Percentiles rank a stretch among this genome's conserved stretches.
Evolutionary conservation across 1,140 invertebrate species (phyloP).

Genomic region (Calephelis nemesis): DNA sequence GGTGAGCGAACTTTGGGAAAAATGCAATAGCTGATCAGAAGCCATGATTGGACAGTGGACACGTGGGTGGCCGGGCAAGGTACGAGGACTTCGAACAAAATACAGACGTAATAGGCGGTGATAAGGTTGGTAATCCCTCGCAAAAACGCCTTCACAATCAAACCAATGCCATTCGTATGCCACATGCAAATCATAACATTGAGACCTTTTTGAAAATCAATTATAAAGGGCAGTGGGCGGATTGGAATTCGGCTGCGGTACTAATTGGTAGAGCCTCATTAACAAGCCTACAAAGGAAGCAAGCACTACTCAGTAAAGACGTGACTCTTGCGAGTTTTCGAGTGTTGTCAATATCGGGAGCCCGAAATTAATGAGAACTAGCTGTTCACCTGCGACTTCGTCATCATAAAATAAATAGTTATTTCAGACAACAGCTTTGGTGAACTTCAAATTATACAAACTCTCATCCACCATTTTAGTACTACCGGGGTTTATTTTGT

Average conservation of each 20-base stretch:
- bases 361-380: too few species aligned
- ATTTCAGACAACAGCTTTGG: too few species aligned
- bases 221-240: conserved; percentile 43
- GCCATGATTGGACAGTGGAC: conserved; percentile 21
- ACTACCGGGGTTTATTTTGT: too few species aligned
- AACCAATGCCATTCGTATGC: conserved; percentile 39
- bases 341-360: background rate
- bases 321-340: background rate
- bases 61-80: conserved; percentile 32
- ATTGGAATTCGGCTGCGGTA: conserved; percentile 40
- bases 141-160: background rate
- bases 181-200: conserved; percentile 55
- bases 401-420: too few species aligned
- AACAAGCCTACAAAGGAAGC: conserved; percentile 1
- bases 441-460: too few species aligned
- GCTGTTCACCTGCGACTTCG: too few species aligned
- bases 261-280: conserved; percentile 19
- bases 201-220: conserved; percentile 52
- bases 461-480: too few species aligned
- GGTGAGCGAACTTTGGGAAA: conserved; percentile 19
- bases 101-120: background rate
- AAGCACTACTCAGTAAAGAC: background rate
- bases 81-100: background rate
- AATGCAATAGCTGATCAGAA: conserved; percentile 18
- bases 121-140: conserved; percentile 7